These are phyloP conservation scores for Conus betulinus DNA, from an alignment of 1,140 invertebrate species.

Conservation along the genomic window DNA sequence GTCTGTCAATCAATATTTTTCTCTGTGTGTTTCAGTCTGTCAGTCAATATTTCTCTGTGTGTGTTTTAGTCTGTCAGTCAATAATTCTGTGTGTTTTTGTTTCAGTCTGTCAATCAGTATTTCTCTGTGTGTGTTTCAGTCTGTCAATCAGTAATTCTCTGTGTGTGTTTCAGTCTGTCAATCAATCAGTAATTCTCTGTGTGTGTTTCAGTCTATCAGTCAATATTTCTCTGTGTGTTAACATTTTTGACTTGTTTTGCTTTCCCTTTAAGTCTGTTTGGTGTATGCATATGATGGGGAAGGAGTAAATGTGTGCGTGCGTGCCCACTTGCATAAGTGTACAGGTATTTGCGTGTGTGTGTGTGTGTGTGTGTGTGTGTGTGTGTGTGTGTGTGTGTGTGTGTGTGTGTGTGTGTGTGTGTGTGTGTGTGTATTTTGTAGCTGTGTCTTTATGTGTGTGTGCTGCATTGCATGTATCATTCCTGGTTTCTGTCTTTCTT, in stretches of 20 bases:
- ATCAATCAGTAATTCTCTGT: too few species aligned
- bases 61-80: neutral
- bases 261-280: too few species aligned
- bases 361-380: neutral
- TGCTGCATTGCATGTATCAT: neutral
- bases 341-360: neutral
- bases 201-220: too few species aligned
- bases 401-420: neutral
- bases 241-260: too few species aligned
- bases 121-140: too few species aligned
- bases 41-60: neutral
- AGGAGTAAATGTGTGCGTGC: neutral
- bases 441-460: neutral
- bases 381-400: neutral
- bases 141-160: too few species aligned
- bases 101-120: too few species aligned
- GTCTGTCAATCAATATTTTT: too few species aligned
- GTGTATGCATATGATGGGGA: too few species aligned
- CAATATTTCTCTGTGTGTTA: too few species aligned
- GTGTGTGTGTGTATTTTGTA: too few species aligned
- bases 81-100: too few species aligned
- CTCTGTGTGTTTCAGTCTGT: neutral
- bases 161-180: neutral
- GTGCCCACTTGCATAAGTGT: neutral
- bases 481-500: neutral